Base-by-base conservation (phyloP, 1,140 invertebrate species). In the Orius insidiosus region DNA sequence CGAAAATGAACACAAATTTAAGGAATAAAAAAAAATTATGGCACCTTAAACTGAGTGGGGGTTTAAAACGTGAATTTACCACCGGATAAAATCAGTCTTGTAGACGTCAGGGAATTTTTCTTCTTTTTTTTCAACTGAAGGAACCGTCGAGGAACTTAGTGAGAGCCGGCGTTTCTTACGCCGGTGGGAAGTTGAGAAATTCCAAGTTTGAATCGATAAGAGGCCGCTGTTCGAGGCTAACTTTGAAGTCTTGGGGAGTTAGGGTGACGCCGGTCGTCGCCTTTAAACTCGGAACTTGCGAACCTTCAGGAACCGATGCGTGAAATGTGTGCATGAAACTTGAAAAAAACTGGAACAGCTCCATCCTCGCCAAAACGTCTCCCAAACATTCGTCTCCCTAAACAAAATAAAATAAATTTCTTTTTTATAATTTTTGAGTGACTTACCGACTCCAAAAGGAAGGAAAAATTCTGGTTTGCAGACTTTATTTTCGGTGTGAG, bases 311-410 rank as follows among this genome's bases (percentile, higher is more conserved):
- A 48, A 78, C 60, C 49, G 66, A 62, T 1, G 92, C 58, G 51
- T 88, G 68, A 58, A 89, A 94, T 16, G 75, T 75, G 59, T 92
- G 86, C 56, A 94, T 68, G 47, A 94, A 65, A 39, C 75, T 77
- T 2, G 83, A 69, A 58, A 94, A 86, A 65, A 94, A 90, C 32
- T 92, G 68, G 61, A 92, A 94, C 34, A 94, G 65, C 60, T 95
- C 89, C 76, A 87, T 87, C 11, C 79, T 68, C 0, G 89, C 89
- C 42, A 95, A 61, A 0, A 82, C 75, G 55, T 94, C 86, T 3
- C 90, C 90, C 5, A 95, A 64, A 58, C 90, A 88, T 88, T n/a
- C 90, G 71, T 9, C 85, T 65, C 0, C 87, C 69, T 67, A 49
- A 49, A 46, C n/a, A 45, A 39, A 45, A 15, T 46, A 48, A 35